phyloP scores from a whole-genome alignment of 2,888 invertebrate species.

The Deilephila elpenor region DNA sequence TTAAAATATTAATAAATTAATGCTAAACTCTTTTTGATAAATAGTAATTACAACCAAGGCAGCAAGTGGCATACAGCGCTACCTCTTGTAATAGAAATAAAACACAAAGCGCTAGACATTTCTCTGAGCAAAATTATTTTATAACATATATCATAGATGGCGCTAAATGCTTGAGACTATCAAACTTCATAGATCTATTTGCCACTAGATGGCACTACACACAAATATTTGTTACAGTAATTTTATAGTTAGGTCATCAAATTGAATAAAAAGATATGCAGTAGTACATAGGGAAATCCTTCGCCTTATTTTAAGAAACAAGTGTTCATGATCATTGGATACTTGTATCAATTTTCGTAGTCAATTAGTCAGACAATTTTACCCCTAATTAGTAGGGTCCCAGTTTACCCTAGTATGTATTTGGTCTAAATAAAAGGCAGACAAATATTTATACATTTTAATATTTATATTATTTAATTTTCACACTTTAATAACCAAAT shows the following conservation, averaged over 20 bases:
- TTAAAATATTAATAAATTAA: too few species aligned
- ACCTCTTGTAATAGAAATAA: neutral
- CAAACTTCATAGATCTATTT: neutral
- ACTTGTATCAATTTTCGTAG: too few species aligned
- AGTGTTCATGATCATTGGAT: too few species aligned
- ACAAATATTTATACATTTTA: neutral
- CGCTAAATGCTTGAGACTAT: neutral
- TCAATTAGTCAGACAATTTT: too few species aligned
- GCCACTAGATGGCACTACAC: neutral
- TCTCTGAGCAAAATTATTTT: neutral
- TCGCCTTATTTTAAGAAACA: too few species aligned
- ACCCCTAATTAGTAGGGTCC: too few species aligned
- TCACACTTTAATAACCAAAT: neutral
- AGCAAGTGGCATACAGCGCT: neutral
- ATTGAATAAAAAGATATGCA: too few species aligned
- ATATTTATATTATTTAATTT: constrained; percentile 12
- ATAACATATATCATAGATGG: neutral
- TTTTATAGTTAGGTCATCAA: too few species aligned
- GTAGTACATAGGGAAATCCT: too few species aligned
- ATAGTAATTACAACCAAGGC: too few species aligned
- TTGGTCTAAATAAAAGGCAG: neutral
- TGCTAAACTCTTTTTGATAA: too few species aligned
- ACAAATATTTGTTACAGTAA: neutral
- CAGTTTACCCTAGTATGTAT: too few species aligned
- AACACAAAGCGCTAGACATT: neutral